Evolutionary conservation across 2,113 vertebrate species (phyloP).

Genomic region (Scytalopus superciliaris): DNA sequence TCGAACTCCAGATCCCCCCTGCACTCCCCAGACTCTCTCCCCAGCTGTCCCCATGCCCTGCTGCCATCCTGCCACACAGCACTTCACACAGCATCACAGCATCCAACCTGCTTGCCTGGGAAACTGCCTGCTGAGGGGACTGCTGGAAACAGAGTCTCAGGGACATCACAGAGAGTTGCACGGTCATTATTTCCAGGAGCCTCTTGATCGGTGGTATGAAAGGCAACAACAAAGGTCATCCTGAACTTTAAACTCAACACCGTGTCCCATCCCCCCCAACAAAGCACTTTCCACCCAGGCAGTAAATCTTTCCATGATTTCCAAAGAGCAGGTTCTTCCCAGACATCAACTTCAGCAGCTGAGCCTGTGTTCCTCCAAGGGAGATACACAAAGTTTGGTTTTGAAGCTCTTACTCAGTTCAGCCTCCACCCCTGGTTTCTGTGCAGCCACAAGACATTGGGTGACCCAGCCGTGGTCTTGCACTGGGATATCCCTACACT

Average conservation of each 20-base stretch:
- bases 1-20: not conserved
- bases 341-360: not conserved
- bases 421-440: fast-evolving
- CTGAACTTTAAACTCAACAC: conserved; percentile 67
- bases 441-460: fast-evolving
- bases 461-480: not conserved
- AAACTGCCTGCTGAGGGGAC: not conserved
- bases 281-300: conserved; percentile 15
- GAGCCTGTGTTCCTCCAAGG: not conserved
- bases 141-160: not conserved
- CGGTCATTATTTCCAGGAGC: conserved; percentile 53
- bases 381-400: not conserved
- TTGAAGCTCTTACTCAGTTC: not conserved
- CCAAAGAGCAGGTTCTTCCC: not conserved
- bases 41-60: not conserved
- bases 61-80: not conserved
- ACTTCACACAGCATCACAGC: not conserved
- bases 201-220: conserved; percentile 56
- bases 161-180: conserved; percentile 33
- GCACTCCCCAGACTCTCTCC: not conserved
- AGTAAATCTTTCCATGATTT: not conserved
- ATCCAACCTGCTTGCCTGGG: conserved; percentile 2
- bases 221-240: conserved; percentile 64
- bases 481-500: not conserved
- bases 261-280: not conserved